phyloP scores from a whole-genome alignment of 64 coral and sea anemone genomes.

The Catalaphyllia jardinei region DNA sequence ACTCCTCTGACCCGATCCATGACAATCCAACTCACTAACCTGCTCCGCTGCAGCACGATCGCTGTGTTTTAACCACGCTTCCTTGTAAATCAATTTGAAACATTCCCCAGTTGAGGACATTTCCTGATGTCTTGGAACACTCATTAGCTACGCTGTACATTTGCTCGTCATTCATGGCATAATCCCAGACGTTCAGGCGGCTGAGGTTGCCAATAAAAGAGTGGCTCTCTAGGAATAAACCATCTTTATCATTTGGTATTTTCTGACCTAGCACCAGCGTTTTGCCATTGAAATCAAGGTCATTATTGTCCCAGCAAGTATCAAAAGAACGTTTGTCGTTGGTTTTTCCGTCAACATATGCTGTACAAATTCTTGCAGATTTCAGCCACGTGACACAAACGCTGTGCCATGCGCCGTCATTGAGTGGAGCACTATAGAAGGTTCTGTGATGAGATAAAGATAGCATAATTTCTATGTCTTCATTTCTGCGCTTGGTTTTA shows the following conservation, averaged over 20 bases:
- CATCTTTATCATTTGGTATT: neutral
- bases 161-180: neutral
- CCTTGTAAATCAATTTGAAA: neutral
- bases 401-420: neutral
- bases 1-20: neutral
- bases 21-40: neutral
- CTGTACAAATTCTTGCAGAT: neutral
- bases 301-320: neutral
- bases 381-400: neutral
- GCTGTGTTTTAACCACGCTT: neutral
- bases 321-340: neutral
- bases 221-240: neutral
- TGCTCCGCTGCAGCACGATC: neutral
- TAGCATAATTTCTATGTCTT: neutral
- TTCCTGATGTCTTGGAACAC: neutral
- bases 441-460: neutral
- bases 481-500: too few relatives aligned
- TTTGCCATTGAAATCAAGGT: neutral
- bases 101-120: neutral
- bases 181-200: constrained; percentile 4
- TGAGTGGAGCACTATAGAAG: constrained; percentile 6
- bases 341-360: constrained; percentile 18
- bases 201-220: neutral
- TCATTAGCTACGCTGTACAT: neutral
- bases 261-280: neutral